Percentiles rank a stretch among this genome's conserved stretches.
phyloP scores from a whole-genome alignment of 2,113 vertebrate species.

The Clarias magur region DNA sequence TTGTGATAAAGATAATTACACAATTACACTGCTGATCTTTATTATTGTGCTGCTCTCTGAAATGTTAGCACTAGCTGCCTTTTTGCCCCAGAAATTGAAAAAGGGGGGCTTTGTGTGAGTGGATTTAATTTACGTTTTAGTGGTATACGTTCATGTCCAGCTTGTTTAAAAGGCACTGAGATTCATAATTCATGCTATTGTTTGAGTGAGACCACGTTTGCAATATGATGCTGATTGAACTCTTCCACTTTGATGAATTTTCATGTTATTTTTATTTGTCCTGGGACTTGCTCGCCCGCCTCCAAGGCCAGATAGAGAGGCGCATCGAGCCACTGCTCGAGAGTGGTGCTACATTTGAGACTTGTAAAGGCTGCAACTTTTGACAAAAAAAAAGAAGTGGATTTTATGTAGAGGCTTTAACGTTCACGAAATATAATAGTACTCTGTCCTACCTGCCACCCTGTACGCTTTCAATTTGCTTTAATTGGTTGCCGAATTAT shows the following conservation, averaged over 20 bases:
- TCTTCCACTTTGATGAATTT: slow-evolving; percentile 64
- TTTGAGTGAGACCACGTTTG: slow-evolving; percentile 60
- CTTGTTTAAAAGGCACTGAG: slow-evolving; percentile 51
- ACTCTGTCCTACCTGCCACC: slow-evolving; percentile 22
- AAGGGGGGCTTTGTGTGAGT: slow-evolving; percentile 58
- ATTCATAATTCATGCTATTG: slow-evolving; percentile 11
- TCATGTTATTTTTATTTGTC: slow-evolving; percentile 60
- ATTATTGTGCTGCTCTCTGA: slow-evolving; percentile 47
- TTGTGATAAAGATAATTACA: slow-evolving; percentile 42
- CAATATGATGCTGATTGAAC: slow-evolving; percentile 62
- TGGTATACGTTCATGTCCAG: slow-evolving; percentile 52
- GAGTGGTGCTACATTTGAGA: slow-evolving; percentile 70
- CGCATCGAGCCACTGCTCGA: slow-evolving; percentile 62
- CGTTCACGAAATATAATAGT: background rate
- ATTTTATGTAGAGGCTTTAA: slow-evolving; percentile 1
- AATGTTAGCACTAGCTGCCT: slow-evolving; percentile 65
- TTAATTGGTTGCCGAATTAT: slow-evolving; percentile 9
- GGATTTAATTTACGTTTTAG: slow-evolving; percentile 62
- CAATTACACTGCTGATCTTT: slow-evolving; percentile 48
- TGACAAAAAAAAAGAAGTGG: background rate
- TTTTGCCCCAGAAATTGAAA: slow-evolving; percentile 66
- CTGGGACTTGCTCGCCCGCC: slow-evolving; percentile 33
- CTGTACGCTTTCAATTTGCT: background rate
- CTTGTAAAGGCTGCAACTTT: slow-evolving; percentile 55
- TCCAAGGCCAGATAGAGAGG: slow-evolving; percentile 63